phyloP scores from a whole-genome alignment of 2,113 vertebrate genomes.

The Mola mola region DNA sequence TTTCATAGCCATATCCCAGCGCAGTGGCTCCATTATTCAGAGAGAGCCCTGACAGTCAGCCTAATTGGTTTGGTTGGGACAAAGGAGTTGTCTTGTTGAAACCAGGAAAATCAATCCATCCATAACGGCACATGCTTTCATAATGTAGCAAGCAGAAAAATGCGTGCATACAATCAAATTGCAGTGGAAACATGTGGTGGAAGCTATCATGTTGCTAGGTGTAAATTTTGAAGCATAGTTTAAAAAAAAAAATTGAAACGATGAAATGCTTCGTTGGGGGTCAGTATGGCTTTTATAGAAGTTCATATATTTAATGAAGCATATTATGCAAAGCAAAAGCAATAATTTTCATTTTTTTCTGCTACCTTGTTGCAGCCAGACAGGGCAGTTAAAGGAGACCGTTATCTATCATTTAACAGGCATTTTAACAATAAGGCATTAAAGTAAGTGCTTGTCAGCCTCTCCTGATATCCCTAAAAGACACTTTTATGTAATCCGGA shows the following conservation, averaged over 20 bases:
- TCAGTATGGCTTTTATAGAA: constrained; percentile 26
- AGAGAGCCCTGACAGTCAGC: constrained; percentile 57
- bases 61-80: constrained; percentile 76
- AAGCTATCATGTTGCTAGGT: constrained; percentile 7
- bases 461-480: constrained; percentile 62
- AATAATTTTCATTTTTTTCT: constrained; percentile 30
- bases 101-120: constrained; percentile 60
- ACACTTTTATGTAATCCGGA: constrained; percentile 51
- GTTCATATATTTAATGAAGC: constrained; percentile 30
- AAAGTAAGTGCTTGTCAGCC: constrained; percentile 33
- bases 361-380: constrained; percentile 5
- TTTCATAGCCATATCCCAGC: constrained; percentile 52
- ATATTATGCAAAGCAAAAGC: constrained; percentile 25
- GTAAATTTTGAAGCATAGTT: not conserved
- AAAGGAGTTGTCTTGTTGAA: constrained; percentile 66
- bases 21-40: constrained; percentile 65
- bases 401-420: constrained; percentile 55
- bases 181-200: not conserved
- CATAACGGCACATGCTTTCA: constrained; percentile 39
- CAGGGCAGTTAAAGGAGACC: constrained; percentile 10
- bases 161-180: not conserved
- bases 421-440: constrained; percentile 49
- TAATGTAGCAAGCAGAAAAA: constrained; percentile 39
- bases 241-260: constrained; percentile 1
- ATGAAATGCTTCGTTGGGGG: no score